Conservation (phyloP, 2,888 invertebrate genomes). For the Harpalus rubripes region DNA sequence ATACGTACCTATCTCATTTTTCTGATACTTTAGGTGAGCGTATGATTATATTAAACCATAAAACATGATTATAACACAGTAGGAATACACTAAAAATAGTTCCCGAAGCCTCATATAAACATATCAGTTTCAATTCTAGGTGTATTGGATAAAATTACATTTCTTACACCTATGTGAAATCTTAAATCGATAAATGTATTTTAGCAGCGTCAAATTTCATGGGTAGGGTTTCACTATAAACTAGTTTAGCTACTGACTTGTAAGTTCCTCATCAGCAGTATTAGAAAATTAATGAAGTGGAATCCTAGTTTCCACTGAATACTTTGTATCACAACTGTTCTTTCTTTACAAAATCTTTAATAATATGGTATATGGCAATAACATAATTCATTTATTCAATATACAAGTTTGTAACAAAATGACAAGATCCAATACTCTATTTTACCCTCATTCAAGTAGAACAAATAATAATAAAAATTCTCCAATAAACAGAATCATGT, state of each 20-base stretch:
- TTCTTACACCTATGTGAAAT: constrained; percentile 57
- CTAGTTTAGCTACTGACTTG: constrained; percentile 26
- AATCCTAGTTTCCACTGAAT: background rate
- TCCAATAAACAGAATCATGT: too few relatives aligned
- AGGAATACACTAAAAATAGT: constrained; percentile 53
- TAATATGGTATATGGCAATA: too few relatives aligned
- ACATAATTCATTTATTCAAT: too few relatives aligned
- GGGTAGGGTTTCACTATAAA: constrained; percentile 55
- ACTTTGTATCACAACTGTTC: too few relatives aligned
- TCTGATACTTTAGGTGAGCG: background rate
- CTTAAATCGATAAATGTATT: constrained; percentile 63
- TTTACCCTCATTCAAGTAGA: too few relatives aligned
- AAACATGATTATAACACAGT: constrained; percentile 43
- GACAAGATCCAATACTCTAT: too few relatives aligned
- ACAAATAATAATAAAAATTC: too few relatives aligned
- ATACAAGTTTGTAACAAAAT: too few relatives aligned
- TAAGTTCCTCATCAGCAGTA: constrained; percentile 1
- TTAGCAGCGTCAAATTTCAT: constrained; percentile 44
- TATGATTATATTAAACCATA: constrained; percentile 24
- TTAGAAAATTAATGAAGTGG: background rate
- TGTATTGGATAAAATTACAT: constrained; percentile 59
- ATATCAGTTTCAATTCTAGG: constrained; percentile 51
- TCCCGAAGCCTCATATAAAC: constrained; percentile 53
- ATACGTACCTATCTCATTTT: background rate
- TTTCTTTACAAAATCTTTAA: too few relatives aligned